These are phyloP conservation scores for Hyla sarda DNA, from an alignment of 2,113 vertebrate genomes.

Conservation along the genomic window DNA sequence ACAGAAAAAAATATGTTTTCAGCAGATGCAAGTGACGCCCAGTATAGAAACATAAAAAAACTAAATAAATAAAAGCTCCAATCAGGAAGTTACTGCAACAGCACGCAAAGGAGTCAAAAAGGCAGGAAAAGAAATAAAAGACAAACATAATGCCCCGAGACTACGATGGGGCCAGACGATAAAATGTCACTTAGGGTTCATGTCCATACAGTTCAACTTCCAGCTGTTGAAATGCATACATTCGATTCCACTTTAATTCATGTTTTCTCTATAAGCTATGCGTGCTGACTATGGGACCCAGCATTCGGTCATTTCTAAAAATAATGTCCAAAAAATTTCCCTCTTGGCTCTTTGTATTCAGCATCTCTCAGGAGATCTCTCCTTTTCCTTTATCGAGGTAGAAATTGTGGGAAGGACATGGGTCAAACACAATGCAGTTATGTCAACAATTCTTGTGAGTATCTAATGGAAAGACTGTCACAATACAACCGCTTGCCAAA, in stretches of 20 bases:
- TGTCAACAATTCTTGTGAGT: neutral
- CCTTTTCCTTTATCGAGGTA: neutral
- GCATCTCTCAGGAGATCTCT: slow-evolving; percentile 17
- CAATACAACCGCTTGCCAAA: neutral
- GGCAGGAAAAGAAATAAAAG: slow-evolving; percentile 32
- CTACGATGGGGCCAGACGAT: neutral
- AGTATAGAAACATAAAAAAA: slow-evolving; percentile 20
- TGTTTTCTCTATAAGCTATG: neutral
- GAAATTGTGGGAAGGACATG: slow-evolving; percentile 25
- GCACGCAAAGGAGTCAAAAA: slow-evolving; percentile 23
- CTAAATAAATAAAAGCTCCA: too few relatives aligned
- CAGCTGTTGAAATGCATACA: slow-evolving; percentile 15
- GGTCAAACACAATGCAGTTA: slow-evolving; percentile 28
- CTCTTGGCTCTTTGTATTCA: slow-evolving; percentile 35
- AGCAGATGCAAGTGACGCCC: slow-evolving; percentile 33
- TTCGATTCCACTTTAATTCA: neutral
- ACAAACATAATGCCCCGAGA: neutral
- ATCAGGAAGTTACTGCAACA: slow-evolving; percentile 1
- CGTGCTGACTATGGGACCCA: neutral
- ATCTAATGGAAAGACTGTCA: neutral
- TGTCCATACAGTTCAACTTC: neutral
- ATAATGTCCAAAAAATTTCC: neutral
- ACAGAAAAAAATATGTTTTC: slow-evolving; percentile 30
- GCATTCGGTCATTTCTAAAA: neutral
- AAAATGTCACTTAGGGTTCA: neutral